phyloP scores from a whole-genome alignment of 1,140 invertebrate genomes.

The Scaptomyza hsui region DNA sequence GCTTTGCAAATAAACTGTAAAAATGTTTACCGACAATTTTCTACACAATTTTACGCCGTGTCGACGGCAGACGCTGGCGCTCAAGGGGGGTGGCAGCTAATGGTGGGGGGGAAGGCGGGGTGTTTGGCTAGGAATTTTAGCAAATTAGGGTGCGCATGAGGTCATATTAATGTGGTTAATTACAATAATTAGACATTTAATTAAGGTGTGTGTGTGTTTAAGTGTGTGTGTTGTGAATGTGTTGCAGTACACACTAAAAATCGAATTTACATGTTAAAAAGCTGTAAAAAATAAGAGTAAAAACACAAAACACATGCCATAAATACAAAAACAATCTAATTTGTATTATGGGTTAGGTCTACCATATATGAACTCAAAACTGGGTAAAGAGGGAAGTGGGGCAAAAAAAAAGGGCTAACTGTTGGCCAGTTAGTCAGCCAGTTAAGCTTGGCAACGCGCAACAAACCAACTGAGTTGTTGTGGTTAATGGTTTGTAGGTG shows the following conservation, averaged over 20 bases:
- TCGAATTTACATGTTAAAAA: slow-evolving; percentile 80
- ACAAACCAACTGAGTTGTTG: slow-evolving; percentile 55
- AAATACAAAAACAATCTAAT: slow-evolving; percentile 70
- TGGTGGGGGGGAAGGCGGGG: not conserved
- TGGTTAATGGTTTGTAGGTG: slow-evolving; percentile 41
- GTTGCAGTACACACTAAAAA: slow-evolving; percentile 47
- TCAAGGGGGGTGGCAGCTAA: not conserved
- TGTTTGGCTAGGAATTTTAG: slow-evolving; percentile 62
- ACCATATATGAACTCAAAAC: not conserved
- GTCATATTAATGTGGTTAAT: slow-evolving; percentile 82
- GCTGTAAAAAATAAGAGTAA: slow-evolving; percentile 56
- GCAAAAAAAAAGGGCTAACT: slow-evolving; percentile 21
- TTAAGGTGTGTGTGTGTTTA: slow-evolving; percentile 59
- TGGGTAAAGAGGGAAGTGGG: not conserved
- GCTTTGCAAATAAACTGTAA: slow-evolving; percentile 77
- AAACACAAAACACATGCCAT: slow-evolving; percentile 41
- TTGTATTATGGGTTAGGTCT: slow-evolving; percentile 39
- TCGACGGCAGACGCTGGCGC: slow-evolving; percentile 26
- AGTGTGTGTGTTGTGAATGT: slow-evolving; percentile 28
- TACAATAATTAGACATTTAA: slow-evolving; percentile 83
- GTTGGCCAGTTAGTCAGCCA: slow-evolving; percentile 25
- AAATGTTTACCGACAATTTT: slow-evolving; percentile 82
- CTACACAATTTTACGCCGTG: slow-evolving; percentile 78
- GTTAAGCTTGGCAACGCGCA: slow-evolving; percentile 24
- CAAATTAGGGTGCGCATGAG: slow-evolving; percentile 81